Percentiles rank a stretch among this genome's conserved stretches.
Conservation (phyloP, 2,888 invertebrate species). For the Oscheius sp. region DNA sequence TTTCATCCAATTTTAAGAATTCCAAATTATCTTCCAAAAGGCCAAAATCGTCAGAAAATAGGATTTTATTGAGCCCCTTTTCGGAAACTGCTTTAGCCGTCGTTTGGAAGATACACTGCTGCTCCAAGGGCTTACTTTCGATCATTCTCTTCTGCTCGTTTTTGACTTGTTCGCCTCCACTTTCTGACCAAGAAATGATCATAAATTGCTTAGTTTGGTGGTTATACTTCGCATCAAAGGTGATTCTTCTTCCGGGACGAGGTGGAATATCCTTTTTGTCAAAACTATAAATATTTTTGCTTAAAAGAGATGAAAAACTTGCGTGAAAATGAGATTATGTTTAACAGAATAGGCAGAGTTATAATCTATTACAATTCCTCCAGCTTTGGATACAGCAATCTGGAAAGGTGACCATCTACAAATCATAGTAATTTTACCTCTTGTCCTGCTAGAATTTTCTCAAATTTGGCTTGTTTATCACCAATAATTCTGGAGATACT, state of each 20-base stretch:
- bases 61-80: conserved; percentile 15
- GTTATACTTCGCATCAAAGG: background rate
- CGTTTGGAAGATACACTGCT: conserved; percentile 9
- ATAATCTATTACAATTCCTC: background rate
- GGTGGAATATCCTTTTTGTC: background rate
- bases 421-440: background rate
- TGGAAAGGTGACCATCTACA: background rate
- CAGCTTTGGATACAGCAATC: background rate
- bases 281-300: background rate
- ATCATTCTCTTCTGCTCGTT: background rate
- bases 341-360: background rate
- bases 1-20: background rate
- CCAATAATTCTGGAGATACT: background rate
- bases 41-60: conserved; percentile 19
- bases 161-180: too few species aligned
- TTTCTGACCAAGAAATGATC: background rate
- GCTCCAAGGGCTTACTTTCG: background rate
- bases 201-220: background rate
- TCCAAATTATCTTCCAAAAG: conserved; percentile 19
- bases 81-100: background rate
- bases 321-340: background rate
- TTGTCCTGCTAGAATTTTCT: background rate
- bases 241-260: background rate
- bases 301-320: background rate
- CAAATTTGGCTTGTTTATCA: conserved; percentile 1